Evolutionary conservation across 2,113 vertebrate species (phyloP), one percentile per base, ranked within the genome.

Genomic region (Myrmecobius fasciatus): DNA sequence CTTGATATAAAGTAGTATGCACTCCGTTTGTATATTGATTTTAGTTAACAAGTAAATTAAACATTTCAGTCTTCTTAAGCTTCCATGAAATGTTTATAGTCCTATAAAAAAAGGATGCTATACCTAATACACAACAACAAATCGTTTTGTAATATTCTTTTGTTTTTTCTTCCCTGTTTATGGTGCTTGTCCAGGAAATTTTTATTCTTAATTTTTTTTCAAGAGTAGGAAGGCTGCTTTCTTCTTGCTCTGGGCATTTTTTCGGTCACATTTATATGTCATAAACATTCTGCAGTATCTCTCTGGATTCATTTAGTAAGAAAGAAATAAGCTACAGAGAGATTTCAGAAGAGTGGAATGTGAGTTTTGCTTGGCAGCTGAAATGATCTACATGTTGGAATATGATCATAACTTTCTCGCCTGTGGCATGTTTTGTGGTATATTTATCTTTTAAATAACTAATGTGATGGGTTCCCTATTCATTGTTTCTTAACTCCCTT

Each of bases 11-110:
- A 89, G 54, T 94, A 93, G 43, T 25, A 94, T 91, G 47, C 52
- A 20, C 91, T 51, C 94, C 43, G 90, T 52, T 22, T 91, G 53
- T 52, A 91, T 92, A 90, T 93, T 91, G 89, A 95, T 91, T 93
- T 96, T 95, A 94, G 54, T 93, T 96, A 94, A 90, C 49, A 93
- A 96, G 83, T 2, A 67, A 96, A 95, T 75, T 52, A 95, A 96
- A 93, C 49, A 95, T 60, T 91, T 96, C 53, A 95, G 94, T 53
- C 11, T 88, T 93, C 94, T 95, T 51, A 96, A 95, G 48, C 7
- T 8, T 90, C 91, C 90, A 46, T 94, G 49, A 95, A 94, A 28
- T 46, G 36, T 93, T 95, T 26, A 95, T 95, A 93, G 25, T 8
- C 49, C 31, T 51, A 92, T 53, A 54, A 75, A 60, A 96, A 43